Percentiles rank a stretch among this genome's conserved stretches.
Evolutionary conservation across 2,888 invertebrate species (phyloP).

Genomic region (Hypomecis punctinalis): DNA sequence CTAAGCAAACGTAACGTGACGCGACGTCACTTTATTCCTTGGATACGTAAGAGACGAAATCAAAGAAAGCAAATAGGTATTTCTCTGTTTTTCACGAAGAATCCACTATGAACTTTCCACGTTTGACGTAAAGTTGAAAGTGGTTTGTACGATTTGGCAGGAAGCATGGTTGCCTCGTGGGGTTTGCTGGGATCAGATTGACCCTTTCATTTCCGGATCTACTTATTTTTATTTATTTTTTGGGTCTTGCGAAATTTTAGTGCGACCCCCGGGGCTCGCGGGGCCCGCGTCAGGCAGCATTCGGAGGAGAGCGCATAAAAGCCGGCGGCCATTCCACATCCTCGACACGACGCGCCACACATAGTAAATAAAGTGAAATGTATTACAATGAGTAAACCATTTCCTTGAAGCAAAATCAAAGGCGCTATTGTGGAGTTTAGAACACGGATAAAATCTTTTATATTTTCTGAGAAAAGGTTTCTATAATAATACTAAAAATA

Average conservation of each 20-base stretch:
- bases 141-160: neutral
- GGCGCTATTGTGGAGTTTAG: no score
- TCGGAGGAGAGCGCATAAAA: slow-evolving; percentile 1
- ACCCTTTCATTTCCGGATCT: slow-evolving; percentile 63
- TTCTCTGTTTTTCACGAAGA: neutral
- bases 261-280: slow-evolving; percentile 18
- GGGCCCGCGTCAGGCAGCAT: slow-evolving; percentile 14
- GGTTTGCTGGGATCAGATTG: slow-evolving; percentile 55
- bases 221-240: slow-evolving; percentile 61
- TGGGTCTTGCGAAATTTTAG: slow-evolving; percentile 52
- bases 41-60: neutral
- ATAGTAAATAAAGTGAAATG: no score
- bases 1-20: neutral
- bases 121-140: neutral
- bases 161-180: slow-evolving; percentile 35
- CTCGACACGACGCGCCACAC: no score
- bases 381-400: no score
- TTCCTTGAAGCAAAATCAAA: no score
- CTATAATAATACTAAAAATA: no score
- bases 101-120: neutral
- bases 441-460: no score
- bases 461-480: no score
- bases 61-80: neutral
- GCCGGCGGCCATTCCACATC: neutral
- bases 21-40: neutral